These are phyloP conservation scores for Diachrysia chrysitis DNA, from an alignment of 2,888 invertebrate species.

Conservation along the genomic window DNA sequence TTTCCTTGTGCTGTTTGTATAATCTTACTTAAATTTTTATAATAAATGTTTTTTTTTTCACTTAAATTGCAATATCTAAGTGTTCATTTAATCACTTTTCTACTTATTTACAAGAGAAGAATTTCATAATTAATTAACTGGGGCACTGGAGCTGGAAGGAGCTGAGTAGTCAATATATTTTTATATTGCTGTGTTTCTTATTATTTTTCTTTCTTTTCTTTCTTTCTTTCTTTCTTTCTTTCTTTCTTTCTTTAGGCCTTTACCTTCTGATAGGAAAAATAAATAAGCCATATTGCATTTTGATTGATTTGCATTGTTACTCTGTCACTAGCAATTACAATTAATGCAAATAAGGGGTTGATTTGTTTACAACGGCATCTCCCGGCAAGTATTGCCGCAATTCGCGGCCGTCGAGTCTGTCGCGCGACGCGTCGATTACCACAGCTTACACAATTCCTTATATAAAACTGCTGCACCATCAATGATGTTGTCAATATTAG, in stretches of 20 bases:
- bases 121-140: neutral
- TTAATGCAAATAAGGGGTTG: slow-evolving; percentile 27
- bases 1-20: neutral
- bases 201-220: no score
- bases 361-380: slow-evolving; percentile 39
- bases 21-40: neutral
- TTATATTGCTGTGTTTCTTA: no score
- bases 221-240: no score
- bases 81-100: neutral
- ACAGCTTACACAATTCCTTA: slow-evolving; percentile 86
- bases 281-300: neutral
- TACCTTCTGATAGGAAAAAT: no score
- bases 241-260: no score
- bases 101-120: neutral
- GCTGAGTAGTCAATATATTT: neutral
- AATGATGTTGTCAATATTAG: slow-evolving; percentile 80
- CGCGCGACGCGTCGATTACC: slow-evolving; percentile 79
- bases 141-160: neutral
- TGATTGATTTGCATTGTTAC: neutral
- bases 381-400: slow-evolving; percentile 68
- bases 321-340: neutral
- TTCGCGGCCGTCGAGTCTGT: slow-evolving; percentile 62
- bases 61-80: neutral
- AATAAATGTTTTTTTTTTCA: neutral
- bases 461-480: slow-evolving; percentile 87